phyloP scores from a whole-genome alignment of 2,888 invertebrate genomes.

The Nephrotoma appendiculata region DNA sequence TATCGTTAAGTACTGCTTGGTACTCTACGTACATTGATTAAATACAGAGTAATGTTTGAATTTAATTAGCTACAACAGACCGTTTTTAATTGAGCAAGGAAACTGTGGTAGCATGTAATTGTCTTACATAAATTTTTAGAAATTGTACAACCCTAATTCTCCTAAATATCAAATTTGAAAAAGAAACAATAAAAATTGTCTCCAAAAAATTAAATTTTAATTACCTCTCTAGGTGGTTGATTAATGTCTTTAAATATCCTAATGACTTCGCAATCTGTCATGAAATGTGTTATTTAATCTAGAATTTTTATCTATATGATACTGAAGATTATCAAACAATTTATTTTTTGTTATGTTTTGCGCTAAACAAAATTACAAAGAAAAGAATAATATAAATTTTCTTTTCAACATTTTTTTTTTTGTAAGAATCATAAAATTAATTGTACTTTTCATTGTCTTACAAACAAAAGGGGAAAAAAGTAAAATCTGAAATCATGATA shows the following conservation, averaged over 20 bases:
- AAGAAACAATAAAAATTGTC: too few species aligned
- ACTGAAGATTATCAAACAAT: background rate
- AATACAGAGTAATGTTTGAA: too few species aligned
- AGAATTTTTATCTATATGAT: background rate
- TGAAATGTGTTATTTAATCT: background rate
- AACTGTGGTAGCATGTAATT: too few species aligned
- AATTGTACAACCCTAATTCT: too few species aligned
- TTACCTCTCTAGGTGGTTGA: background rate
- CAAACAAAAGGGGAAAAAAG: background rate
- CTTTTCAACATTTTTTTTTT: background rate
- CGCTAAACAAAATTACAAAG: background rate
- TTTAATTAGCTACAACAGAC: too few species aligned
- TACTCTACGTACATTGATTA: too few species aligned
- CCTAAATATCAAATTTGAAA: too few species aligned
- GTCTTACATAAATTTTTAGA: too few species aligned
- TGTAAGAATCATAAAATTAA: background rate
- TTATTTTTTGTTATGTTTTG: background rate
- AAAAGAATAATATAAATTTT: background rate
- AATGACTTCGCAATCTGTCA: background rate
- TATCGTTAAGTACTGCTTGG: too few species aligned
- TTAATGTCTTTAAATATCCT: background rate
- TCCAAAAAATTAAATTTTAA: background rate
- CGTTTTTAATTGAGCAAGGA: too few species aligned
- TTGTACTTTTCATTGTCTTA: conserved; percentile 1
- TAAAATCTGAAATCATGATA: background rate